Base-by-base conservation (phyloP, 2,113 vertebrate genomes). In the Syrrhaptes paradoxus region DNA sequence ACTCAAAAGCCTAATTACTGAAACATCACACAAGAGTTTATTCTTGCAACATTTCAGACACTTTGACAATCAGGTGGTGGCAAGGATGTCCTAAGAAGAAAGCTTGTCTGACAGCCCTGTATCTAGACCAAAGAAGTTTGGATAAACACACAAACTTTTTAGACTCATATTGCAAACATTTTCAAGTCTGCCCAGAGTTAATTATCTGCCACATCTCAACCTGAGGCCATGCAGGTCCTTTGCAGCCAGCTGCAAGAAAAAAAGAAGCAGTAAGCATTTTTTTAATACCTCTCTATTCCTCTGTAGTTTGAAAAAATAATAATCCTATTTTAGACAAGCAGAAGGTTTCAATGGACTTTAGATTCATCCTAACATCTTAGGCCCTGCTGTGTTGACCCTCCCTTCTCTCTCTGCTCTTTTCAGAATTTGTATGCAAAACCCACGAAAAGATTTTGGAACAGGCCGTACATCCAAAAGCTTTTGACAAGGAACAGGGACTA, bases 401-500 rank as follows among this genome's bases (percentile, higher is more conserved):
- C 80, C 29, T 63, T 94, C 66, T 96, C 49, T 14, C 74, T 88
- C 66, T 85, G 89, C 79, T 90, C 82, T 95, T 76, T 75, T 51
- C 59, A 94, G 75, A 94, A 87, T 87, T 71, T 71, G 75, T 89
- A 90, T 88, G 96, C 85, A 92, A 96, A 93, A 95, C 22, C 52
- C 45, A 61, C 7, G 0, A 92, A 92, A 95, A 89, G 87, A 95
- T 95, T 95, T 92, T 89, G 90, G 89, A 94, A 70, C 25, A 91
- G 86, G 73, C 78, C 77, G 83, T 91, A 81, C 24, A 90, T 93
- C 67, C 74, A 82, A 94, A 94, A 94, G 67, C 94, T 94, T 96
- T 97, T 95, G 83, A 89, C 91, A 96, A 95, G 85, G 57, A 95
- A 97, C n/a, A 72, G 68, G 71, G 90, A 95, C 92, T 96, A 80